Evolutionary conservation across 2,113 vertebrate species (phyloP), one percentile per base, ranked within the genome.

Genomic region (Centropristis striata): DNA sequence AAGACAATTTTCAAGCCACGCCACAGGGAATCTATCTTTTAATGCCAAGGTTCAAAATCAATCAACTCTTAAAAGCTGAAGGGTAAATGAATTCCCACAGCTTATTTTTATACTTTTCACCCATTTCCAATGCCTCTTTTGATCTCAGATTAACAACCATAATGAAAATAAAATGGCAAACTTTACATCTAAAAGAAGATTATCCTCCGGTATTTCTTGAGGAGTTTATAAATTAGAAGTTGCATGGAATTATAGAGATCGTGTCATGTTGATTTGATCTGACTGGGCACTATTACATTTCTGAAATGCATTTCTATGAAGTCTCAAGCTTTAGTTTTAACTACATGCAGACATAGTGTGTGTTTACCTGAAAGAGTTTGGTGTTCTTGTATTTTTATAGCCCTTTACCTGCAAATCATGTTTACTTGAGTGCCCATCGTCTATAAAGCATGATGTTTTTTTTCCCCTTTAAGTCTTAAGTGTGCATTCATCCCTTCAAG

Each of bases 291-390:
- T n/a, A n/a, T n/a, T n/a, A 59, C 21, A 25, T 27, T 53, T 63
- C 6, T 15, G 18, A 11, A 49, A 37, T 37, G 1, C 2, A 53
- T 37, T 78, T 71, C 15, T 54, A 6, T 54, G 13, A 36, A 36
- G 14, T 23, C 74, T 46, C 4, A 63, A n/a, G 21, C 20, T 69
- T 58, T 58, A 11, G 14, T 77, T 77, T 69, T 53, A 37, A 69
- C 36, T 28, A 20, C n/a, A 20, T 36, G 20, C 20, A 36, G 37
- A 47, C 2, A 41, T 1, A 13, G 32, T 18, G 16, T 32, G 8
- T 47, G 39, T 75, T 66, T 9, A 36, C 37, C 9, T 66, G 11
- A 36, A 25, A 66, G 9, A 13, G 2, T 37, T 3, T 9, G 2
- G 16, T 57, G 12, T 15, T 58, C 20, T 32, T 47, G 10, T 3